phyloP scores from a whole-genome alignment of 2,888 invertebrate genomes.

The Monochamus alternatus region DNA sequence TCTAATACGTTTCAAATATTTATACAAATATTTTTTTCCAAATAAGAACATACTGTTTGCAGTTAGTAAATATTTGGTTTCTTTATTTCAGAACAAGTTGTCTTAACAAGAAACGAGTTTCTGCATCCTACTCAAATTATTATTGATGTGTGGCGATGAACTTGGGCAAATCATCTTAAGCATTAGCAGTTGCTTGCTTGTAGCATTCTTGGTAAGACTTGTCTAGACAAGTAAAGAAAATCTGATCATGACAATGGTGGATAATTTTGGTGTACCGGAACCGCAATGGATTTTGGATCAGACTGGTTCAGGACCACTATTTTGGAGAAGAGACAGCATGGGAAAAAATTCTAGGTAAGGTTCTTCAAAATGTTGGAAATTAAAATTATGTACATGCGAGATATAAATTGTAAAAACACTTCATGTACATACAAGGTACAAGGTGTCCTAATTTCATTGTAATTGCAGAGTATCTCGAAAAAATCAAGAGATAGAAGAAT shows the following conservation, averaged over 20 bases:
- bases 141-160: not conserved
- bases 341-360: slow-evolving; percentile 64
- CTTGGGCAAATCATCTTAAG: not conserved
- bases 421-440: too few species aligned
- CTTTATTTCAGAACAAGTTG: not conserved
- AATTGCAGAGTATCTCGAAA: too few species aligned
- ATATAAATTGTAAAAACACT: too few species aligned
- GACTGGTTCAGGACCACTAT: slow-evolving; percentile 66
- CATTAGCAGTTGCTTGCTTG: not conserved
- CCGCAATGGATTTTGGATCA: slow-evolving; percentile 70
- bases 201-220: not conserved
- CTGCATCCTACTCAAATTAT: not conserved
- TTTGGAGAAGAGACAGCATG: slow-evolving; percentile 67
- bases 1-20: too few species aligned
- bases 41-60: too few species aligned
- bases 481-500: too few species aligned
- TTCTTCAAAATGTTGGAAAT: too few species aligned
- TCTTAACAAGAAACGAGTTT: not conserved
- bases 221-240: not conserved
- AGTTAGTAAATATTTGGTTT: not conserved
- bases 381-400: too few species aligned
- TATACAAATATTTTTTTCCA: too few species aligned
- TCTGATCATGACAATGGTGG: slow-evolving; percentile 58
- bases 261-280: slow-evolving; percentile 56
- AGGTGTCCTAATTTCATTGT: too few species aligned